phyloP scores from a whole-genome alignment of 1,140 invertebrate species.

The Zaprionus davidi region DNA sequence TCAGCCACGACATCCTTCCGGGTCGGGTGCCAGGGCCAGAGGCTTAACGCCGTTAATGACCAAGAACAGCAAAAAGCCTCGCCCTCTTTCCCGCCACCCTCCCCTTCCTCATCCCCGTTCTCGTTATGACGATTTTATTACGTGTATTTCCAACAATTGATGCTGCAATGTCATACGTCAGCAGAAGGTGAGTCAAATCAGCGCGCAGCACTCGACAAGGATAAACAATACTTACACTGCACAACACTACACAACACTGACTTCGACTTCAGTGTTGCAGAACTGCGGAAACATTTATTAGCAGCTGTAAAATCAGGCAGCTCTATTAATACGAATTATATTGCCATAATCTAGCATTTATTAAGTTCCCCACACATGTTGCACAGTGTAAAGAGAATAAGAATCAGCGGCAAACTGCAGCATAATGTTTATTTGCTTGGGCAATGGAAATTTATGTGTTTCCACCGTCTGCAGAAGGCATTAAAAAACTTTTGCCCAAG shows the following conservation, averaged over 20 bases:
- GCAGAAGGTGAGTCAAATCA: constrained; percentile 76
- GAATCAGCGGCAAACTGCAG: constrained; percentile 64
- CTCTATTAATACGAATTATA: constrained; percentile 4
- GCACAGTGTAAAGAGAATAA: constrained; percentile 27
- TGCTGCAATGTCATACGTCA: constrained; percentile 81
- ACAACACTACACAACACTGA: constrained; percentile 25
- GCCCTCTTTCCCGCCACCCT: constrained; percentile 20
- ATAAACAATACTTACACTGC: constrained; percentile 44
- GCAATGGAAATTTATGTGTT: constrained; percentile 72
- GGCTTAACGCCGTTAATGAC: constrained; percentile 80
- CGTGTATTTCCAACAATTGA: constrained; percentile 77
- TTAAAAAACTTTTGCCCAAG: constrained; percentile 78
- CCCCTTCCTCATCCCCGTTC: constrained; percentile 12
- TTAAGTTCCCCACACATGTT: constrained; percentile 29
- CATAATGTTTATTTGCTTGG: constrained; percentile 75
- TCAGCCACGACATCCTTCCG: constrained; percentile 80
- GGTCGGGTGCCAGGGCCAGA: constrained; percentile 41
- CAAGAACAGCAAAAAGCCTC: constrained; percentile 62
- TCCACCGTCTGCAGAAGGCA: constrained; percentile 53
- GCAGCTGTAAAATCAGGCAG: not conserved
- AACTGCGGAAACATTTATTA: not conserved
- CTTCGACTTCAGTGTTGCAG: not conserved
- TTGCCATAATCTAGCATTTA: constrained; percentile 26
- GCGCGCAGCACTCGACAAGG: constrained; percentile 30
- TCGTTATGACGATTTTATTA: constrained; percentile 70